A percentile compares a stretch with the other conserved stretches of the same genome.
Conservation (phyloP, 2,888 invertebrate genomes). For the Rambutsinella grinnellia region DNA sequence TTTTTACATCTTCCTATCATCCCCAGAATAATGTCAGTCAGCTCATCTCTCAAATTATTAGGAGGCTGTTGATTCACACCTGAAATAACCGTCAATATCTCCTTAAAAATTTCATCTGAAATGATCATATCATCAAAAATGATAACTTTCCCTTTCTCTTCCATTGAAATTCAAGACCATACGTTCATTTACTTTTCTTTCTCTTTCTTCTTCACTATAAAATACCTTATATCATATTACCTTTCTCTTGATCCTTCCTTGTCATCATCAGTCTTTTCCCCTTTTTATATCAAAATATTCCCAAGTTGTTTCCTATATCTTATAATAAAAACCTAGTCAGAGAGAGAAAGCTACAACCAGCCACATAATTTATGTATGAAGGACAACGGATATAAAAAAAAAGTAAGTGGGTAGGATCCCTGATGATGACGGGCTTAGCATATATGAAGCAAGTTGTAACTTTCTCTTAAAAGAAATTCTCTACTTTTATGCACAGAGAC, state of each 20-base stretch:
- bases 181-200: constrained; percentile 43
- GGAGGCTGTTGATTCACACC: no score
- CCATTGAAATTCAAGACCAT: constrained; percentile 52
- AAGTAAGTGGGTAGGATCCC: constrained; percentile 5
- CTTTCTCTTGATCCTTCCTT: constrained; percentile 1
- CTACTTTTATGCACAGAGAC: constrained; percentile 2
- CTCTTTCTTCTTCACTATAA: neutral
- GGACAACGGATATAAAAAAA: constrained; percentile 37
- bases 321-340: neutral
- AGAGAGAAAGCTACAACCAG: neutral
- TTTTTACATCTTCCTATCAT: no score
- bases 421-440: constrained; percentile 14
- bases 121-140: neutral
- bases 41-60: no score
- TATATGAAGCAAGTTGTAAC: neutral
- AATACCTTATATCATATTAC: neutral
- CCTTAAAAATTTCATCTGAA: no score
- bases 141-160: constrained; percentile 5
- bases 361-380: constrained; percentile 50
- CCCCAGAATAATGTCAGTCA: no score
- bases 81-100: no score
- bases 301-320: neutral
- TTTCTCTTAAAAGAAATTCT: neutral
- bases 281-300: neutral
- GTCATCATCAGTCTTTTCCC: neutral